phyloP scores from a whole-genome alignment of 2,888 invertebrate genomes.

The Branchinecta sandiegonensis region DNA sequence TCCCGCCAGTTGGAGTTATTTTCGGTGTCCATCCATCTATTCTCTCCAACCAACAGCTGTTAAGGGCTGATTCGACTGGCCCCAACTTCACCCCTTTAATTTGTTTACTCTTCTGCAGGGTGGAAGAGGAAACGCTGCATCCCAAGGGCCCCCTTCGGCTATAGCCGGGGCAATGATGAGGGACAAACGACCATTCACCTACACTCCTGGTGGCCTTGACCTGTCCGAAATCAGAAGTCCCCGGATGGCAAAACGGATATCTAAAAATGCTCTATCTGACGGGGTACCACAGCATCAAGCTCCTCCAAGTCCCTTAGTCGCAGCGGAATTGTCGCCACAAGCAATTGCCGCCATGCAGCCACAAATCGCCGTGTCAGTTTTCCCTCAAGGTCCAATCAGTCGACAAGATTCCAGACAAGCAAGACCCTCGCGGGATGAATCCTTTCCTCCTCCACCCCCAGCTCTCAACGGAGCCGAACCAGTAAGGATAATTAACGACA shows the following conservation, averaged over 20 bases:
- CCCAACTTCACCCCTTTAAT: too few relatives aligned
- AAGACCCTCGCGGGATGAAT: background rate
- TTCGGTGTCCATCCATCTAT: too few relatives aligned
- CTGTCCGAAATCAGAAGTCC: constrained; percentile 78
- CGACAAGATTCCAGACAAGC: too few relatives aligned
- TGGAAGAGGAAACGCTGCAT: background rate
- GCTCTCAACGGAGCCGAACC: constrained; percentile 21
- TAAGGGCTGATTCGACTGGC: too few relatives aligned
- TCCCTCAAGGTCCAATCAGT: constrained; percentile 34
- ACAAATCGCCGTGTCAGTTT: constrained; percentile 49
- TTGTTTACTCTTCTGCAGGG: too few relatives aligned
- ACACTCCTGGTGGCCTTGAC: constrained; percentile 82
- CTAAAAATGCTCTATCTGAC: constrained; percentile 54
- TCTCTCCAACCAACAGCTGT: too few relatives aligned
- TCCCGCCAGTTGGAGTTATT: too few relatives aligned
- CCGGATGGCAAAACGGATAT: constrained; percentile 65
- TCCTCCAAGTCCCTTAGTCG: constrained; percentile 35
- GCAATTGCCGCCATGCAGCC: constrained; percentile 48
- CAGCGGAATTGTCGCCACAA: constrained; percentile 45
- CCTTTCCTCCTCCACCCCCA: constrained; percentile 33
- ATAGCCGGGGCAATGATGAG: constrained; percentile 86
- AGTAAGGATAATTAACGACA: background rate
- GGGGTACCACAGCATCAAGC: constrained; percentile 44
- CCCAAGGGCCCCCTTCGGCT: constrained; percentile 54
- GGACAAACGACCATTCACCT: constrained; percentile 93